Evolutionary conservation across 2,113 vertebrate genomes (phyloP).

Genomic region (Lagopus muta): DNA sequence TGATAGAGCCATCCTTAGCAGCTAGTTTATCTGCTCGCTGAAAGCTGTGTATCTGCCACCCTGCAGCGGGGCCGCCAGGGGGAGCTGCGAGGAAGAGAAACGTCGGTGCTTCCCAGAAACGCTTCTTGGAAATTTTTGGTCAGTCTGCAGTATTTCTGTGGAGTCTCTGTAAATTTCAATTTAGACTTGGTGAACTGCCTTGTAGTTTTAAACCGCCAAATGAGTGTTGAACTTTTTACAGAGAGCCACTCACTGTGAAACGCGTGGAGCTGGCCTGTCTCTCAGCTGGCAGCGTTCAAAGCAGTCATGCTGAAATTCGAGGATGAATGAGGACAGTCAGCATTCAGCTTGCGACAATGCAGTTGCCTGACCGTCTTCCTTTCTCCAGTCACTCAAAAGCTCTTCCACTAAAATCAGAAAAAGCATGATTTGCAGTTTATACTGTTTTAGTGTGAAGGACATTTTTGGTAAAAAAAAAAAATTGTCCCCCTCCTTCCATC

Average conservation of each 20-base stretch:
- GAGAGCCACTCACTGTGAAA: rapidly evolving
- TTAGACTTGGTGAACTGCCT: neutral
- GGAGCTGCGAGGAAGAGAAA: neutral
- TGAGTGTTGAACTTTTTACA: neutral
- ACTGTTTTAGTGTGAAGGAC: neutral
- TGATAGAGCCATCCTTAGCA: neutral
- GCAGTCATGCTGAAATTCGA: neutral
- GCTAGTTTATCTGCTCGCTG: neutral
- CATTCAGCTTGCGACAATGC: neutral
- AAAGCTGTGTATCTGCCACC: neutral
- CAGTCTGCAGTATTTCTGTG: neutral
- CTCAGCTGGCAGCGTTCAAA: neutral
- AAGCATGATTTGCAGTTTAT: neutral
- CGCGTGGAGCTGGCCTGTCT: rapidly evolving
- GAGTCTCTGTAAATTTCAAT: neutral
- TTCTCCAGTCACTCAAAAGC: neutral
- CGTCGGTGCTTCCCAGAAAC: neutral
- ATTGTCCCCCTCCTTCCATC: neutral
- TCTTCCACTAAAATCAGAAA: neutral
- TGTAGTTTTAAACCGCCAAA: neutral
- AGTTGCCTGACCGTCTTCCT: neutral
- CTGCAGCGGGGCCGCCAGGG: neutral
- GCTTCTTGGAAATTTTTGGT: neutral
- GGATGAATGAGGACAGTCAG: rapidly evolving
- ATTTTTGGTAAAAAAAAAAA: neutral